Evolutionary conservation across 2,888 invertebrate species (phyloP), one percentile per base, ranked within the genome.

Genomic region (Drosophila formosana): DNA sequence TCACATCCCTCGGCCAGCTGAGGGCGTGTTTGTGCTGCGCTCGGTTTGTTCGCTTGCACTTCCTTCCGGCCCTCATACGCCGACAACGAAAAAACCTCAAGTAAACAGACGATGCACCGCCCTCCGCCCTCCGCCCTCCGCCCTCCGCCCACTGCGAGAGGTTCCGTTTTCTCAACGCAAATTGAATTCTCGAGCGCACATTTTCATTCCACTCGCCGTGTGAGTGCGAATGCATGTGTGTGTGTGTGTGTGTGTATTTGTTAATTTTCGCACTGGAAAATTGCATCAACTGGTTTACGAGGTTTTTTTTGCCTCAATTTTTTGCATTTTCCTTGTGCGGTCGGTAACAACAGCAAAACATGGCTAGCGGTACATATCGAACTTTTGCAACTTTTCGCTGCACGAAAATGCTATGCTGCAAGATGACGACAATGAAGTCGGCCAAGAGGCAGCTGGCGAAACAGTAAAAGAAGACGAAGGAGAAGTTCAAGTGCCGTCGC

Each of bases 21-120:
- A 8, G 49, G 55, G 55, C 61, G 66, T 82, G 71, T 77, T 82
- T 83, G 84, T 74, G 74, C 76, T 74, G 79, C 66, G 76, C 69
- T 79, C 75, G 72, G 83, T 73, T 80, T 86, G 86, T 83, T 83
- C 80, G 84, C 83, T 86, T 81, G 84, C 84, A 81, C 75, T 83
- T 83, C 84, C 83, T 83, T 83, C 83, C 83, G 83, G 67, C 72
- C 82, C 77, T 64, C 64, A 68, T 67, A 47, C 66, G 66, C 67
- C 70, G 73, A 39, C 66, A 55, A 46, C 50, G 43, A 34, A 51
- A 68, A 79, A 83, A 76, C 82, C 83, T 81, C 81, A 83, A 81
- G 86, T 79, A 83, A 83, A 83, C 86, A 86, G 75, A 79, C 78
- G 64, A 57, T 69, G 78, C 56, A 71, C 43, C 56, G 23, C 52